Evolutionary conservation across 1,140 invertebrate species (phyloP).

Genomic region (Xylocopa sonorina): DNA sequence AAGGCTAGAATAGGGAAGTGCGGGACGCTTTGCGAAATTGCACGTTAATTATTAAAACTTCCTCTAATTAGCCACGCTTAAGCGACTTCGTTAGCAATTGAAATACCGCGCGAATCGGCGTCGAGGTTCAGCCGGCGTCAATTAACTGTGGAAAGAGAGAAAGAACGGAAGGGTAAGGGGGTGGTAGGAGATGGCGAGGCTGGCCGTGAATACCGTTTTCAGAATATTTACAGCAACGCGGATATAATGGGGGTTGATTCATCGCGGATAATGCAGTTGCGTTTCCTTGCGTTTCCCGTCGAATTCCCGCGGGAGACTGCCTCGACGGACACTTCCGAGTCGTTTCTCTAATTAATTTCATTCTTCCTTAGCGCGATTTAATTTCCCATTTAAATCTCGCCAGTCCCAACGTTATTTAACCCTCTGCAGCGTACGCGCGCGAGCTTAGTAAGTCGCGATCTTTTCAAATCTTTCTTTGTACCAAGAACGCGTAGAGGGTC

Average conservation of each 20-base stretch:
- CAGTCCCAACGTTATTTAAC: background rate
- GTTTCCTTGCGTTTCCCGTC: background rate
- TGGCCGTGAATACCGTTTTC: constrained; percentile 30
- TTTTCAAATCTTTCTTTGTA: no score
- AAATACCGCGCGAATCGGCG: constrained; percentile 36
- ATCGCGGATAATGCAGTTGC: background rate
- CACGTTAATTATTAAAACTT: constrained; percentile 48
- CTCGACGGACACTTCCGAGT: background rate
- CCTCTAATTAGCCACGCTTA: constrained; percentile 49
- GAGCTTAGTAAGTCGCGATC: no score
- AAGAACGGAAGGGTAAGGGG: background rate
- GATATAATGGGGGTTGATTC: background rate
- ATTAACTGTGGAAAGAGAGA: constrained; percentile 29
- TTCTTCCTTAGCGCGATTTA: background rate
- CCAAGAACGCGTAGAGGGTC: no score
- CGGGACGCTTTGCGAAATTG: constrained; percentile 20
- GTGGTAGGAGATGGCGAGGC: background rate
- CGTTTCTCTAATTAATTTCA: background rate
- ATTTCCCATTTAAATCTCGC: background rate
- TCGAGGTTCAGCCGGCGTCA: constrained; percentile 29
- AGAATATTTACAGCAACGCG: constrained; percentile 30
- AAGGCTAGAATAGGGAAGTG: background rate
- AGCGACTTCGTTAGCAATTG: constrained; percentile 52
- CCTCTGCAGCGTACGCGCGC: no score
- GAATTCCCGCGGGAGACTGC: background rate